phyloP scores from a whole-genome alignment of 1,140 invertebrate genomes.

The Zaprionus ghesquierei region DNA sequence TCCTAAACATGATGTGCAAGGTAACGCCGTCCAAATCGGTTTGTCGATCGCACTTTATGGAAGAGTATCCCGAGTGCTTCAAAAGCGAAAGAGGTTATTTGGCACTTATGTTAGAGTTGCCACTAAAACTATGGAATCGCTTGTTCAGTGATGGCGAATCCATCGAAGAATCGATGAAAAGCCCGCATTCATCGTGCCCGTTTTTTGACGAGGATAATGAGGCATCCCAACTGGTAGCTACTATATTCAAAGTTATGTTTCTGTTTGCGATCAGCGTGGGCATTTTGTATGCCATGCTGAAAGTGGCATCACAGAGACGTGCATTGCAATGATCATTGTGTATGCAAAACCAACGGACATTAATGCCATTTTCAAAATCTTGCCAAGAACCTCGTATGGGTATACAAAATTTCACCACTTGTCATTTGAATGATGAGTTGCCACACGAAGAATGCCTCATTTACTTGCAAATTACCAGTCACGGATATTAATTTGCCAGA shows the following conservation, averaged over 20 bases:
- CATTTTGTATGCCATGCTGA: slow-evolving; percentile 27
- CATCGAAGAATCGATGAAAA: background rate
- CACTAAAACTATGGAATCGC: background rate
- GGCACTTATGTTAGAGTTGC: background rate
- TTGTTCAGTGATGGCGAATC: background rate
- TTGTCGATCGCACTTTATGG: slow-evolving; percentile 13
- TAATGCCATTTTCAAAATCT: background rate
- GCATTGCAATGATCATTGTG: background rate
- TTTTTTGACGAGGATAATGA: background rate
- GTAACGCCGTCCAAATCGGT: background rate
- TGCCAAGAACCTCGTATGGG: background rate
- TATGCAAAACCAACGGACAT: background rate
- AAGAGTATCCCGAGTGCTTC: slow-evolving; percentile 20
- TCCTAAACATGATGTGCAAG: slow-evolving; percentile 12
- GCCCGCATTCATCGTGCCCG: background rate
- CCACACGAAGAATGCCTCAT: background rate
- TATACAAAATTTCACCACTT: background rate
- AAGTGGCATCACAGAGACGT: slow-evolving; percentile 1
- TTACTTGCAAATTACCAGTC: slow-evolving; percentile 1
- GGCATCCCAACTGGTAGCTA: background rate
- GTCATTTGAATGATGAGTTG: background rate
- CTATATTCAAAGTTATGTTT: slow-evolving; percentile 8
- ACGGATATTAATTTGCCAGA: background rate
- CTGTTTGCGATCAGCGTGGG: slow-evolving; percentile 12
- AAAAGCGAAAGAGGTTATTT: background rate